Evolutionary conservation across 2,888 invertebrate species (phyloP), one percentile per base, ranked within the genome.

Genomic region (Caenorhabditis virilis): DNA sequence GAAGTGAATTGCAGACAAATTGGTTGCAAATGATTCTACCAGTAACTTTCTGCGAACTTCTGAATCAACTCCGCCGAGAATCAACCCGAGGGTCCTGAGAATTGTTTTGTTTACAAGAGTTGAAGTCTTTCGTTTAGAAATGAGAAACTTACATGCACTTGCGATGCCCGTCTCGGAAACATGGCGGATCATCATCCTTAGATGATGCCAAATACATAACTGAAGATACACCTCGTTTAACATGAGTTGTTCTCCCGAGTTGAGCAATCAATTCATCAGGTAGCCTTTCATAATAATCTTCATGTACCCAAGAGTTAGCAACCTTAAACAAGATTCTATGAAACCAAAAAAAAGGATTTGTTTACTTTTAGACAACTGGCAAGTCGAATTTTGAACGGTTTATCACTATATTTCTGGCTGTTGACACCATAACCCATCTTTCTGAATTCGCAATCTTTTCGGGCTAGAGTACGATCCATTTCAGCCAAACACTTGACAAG

Each of bases 401-500:
- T n/a, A 11, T 20, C n/a, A 11, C 39, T 33, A 27, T 35, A 45
- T 7, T 39, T 35, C 4, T 9, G 20, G 16, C 9, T 20, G 15
- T 23, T 22, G 20, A 48, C n/a, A 6, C 20, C 42, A 1, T 35
- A 6, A 18, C 42, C 48, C 7, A 16, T 13, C 13, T 23, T 36
- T 6, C 45, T n/a, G 5, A 20, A 18, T n/a, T 43, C 35, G 9
- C 30, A 15, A 16, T 39, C 38, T 13, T 27, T 45, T n/a, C 33
- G 38, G 13, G 23, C 22, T 1, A 61, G n/a, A 6, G 3, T 23
- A n/a, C 63, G 52, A 25, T 63, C 57, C n/a, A 56, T 53, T 20
- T 62, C 62, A 2, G 50, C 48, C 20, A 62, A 35, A 23, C 56
- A 42, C 7, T 43, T 27, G 5, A 62, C 20, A n/a, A 62, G n/a